phyloP scores from a whole-genome alignment of 2,797 vertebrate species.

The Hapalemur alaotrensis region DNA sequence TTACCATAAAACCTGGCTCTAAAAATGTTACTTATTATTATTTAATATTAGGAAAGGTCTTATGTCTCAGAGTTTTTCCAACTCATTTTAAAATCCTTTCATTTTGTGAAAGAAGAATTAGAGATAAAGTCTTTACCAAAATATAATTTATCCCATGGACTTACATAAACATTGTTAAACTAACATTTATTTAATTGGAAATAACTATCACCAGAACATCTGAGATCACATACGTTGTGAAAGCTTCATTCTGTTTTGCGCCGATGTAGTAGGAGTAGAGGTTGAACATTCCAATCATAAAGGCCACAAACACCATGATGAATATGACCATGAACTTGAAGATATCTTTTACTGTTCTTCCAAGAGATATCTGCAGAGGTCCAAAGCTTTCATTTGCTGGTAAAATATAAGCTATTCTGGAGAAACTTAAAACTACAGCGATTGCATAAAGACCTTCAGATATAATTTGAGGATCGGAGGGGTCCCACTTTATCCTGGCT shows the following conservation, averaged over 20 bases:
- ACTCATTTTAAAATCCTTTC: background rate
- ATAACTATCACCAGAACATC: background rate
- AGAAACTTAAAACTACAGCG: constrained; percentile 98
- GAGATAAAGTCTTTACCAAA: background rate
- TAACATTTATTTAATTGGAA: background rate
- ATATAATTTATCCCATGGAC: background rate
- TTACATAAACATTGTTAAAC: background rate
- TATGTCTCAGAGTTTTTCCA: background rate
- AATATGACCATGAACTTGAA: constrained; percentile 99
- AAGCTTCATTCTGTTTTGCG: constrained; percentile 97
- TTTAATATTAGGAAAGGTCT: background rate
- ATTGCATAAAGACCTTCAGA: constrained; percentile 98
- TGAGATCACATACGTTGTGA: constrained; percentile 94
- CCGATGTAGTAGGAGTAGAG: constrained; percentile 98
- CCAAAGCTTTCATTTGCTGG: constrained; percentile 99
- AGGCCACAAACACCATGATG: constrained; percentile 98
- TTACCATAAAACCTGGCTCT: background rate
- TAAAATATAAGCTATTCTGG: constrained; percentile 97
- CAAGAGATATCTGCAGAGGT: constrained; percentile 97
- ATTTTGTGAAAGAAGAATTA: background rate
- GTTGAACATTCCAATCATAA: constrained; percentile 99
- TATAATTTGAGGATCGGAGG: constrained; percentile 97
- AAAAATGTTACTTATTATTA: background rate
- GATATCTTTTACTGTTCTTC: constrained; percentile 98
- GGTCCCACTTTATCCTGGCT: constrained; percentile 96